phyloP scores from a whole-genome alignment of 2,797 vertebrate genomes.

The Manis javanica region DNA sequence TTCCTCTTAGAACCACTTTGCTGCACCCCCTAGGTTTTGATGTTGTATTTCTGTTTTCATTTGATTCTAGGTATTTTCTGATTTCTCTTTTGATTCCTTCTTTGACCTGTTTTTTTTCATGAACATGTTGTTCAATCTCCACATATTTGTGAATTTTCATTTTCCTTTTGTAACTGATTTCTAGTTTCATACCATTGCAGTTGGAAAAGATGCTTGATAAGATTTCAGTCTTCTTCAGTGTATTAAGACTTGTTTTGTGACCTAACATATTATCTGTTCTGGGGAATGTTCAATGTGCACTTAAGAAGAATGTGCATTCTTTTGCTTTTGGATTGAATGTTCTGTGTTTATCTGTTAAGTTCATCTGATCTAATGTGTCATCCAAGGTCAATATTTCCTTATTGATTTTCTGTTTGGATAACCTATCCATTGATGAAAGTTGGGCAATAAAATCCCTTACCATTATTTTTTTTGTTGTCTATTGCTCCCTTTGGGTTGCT shows the following conservation, averaged over 20 bases:
- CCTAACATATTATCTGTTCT: neutral
- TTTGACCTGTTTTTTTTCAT: neutral
- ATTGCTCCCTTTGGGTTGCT: neutral
- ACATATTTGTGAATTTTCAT: neutral
- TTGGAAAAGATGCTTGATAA: neutral
- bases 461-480: neutral
- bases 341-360: neutral
- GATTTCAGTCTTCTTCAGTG: neutral
- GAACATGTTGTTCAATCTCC: neutral
- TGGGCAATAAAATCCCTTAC: neutral
- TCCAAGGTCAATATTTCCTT: neutral
- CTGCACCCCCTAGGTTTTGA: neutral
- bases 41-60: neutral
- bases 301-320: neutral
- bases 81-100: neutral
- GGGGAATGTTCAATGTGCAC: neutral
- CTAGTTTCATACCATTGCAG: neutral
- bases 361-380: neutral
- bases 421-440: neutral
- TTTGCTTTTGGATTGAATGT: neutral
- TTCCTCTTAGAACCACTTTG: neutral
- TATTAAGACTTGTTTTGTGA: neutral
- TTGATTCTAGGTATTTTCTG: neutral
- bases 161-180: neutral
- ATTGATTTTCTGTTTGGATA: neutral